Evolutionary conservation across 2,113 vertebrate genomes (phyloP).

Genomic region (Daboia siamensis): DNA sequence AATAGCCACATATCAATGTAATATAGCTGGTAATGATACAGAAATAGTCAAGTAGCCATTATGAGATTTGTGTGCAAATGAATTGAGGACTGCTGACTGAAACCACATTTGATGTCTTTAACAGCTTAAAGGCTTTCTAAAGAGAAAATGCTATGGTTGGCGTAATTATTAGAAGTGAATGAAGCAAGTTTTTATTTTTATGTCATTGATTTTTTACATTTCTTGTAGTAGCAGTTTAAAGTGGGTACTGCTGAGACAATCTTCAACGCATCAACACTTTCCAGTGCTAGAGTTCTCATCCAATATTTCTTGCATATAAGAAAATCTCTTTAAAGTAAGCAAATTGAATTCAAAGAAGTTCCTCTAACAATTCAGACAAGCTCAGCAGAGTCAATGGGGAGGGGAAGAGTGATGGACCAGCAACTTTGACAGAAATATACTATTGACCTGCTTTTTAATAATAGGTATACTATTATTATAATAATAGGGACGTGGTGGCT

Average conservation of each 20-base stretch:
- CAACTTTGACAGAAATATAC: not conserved
- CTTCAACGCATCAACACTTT: conserved; percentile 57
- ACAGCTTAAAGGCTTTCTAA: not conserved
- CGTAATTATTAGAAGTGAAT: conserved; percentile 56
- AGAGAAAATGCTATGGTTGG: conserved; percentile 32
- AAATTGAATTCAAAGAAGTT: not conserved
- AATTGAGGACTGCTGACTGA: conserved; percentile 20
- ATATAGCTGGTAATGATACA: conserved; percentile 3
- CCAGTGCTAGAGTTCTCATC: conserved; percentile 47
- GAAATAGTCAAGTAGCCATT: conserved; percentile 20
- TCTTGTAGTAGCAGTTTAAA: conserved; percentile 56
- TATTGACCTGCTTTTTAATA: not conserved
- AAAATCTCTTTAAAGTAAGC: not conserved
- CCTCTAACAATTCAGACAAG: not conserved
- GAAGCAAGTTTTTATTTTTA: conserved; percentile 57
- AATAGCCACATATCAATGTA: not conserved
- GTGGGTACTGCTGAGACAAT: conserved; percentile 58
- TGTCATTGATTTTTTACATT: conserved; percentile 46
- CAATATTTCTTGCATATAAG: conserved; percentile 15
- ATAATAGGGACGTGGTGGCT: too few relatives aligned
- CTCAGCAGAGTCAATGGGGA: not conserved
- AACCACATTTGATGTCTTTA: not conserved
- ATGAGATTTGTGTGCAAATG: not conserved
- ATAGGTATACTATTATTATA: not conserved
- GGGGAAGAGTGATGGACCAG: not conserved